These are phyloP conservation scores for Takifugu bimaculatus DNA, from an alignment of 2,113 vertebrate genomes.

Conservation along the genomic window DNA sequence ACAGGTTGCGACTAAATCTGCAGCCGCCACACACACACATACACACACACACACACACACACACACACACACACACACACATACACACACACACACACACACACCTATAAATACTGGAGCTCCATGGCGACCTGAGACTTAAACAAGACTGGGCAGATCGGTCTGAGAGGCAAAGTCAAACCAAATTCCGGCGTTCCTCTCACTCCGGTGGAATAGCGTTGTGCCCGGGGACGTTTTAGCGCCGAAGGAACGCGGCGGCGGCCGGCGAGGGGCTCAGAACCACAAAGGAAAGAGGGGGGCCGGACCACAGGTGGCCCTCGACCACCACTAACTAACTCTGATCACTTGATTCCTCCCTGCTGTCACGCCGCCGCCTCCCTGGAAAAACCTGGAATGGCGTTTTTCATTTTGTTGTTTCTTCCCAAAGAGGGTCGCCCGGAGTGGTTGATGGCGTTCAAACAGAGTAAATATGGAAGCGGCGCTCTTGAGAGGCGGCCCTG, in stretches of 20 bases:
- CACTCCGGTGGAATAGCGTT: slow-evolving; percentile 72
- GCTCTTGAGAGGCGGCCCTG: slow-evolving; percentile 26
- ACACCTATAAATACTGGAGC: slow-evolving; percentile 66
- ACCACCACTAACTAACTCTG: slow-evolving; percentile 59
- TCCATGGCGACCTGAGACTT: slow-evolving; percentile 71
- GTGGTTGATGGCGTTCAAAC: slow-evolving; percentile 12
- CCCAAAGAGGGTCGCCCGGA: background rate
- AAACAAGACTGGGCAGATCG: slow-evolving; percentile 71
- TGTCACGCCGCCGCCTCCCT: slow-evolving; percentile 14
- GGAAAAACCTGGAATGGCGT: slow-evolving; percentile 34
- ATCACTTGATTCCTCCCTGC: slow-evolving; percentile 47
- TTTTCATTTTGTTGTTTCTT: background rate
- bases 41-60: slow-evolving; percentile 10
- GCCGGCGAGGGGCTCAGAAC: slow-evolving; percentile 57
- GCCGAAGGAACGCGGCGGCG: slow-evolving; percentile 61
- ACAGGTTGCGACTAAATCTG: slow-evolving; percentile 30
- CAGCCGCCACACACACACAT: slow-evolving; percentile 37
- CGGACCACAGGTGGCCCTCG: slow-evolving; percentile 61
- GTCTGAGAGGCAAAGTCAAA: slow-evolving; percentile 73
- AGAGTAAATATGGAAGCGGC: slow-evolving; percentile 53
- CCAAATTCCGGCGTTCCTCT: slow-evolving; percentile 76
- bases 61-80: slow-evolving; percentile 4
- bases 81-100: slow-evolving; percentile 25
- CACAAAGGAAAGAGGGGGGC: slow-evolving; percentile 43
- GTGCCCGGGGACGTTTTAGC: slow-evolving; percentile 70